Evolutionary conservation across 2,888 invertebrate species (phyloP).

Genomic region (Torymus aiolomorphi): DNA sequence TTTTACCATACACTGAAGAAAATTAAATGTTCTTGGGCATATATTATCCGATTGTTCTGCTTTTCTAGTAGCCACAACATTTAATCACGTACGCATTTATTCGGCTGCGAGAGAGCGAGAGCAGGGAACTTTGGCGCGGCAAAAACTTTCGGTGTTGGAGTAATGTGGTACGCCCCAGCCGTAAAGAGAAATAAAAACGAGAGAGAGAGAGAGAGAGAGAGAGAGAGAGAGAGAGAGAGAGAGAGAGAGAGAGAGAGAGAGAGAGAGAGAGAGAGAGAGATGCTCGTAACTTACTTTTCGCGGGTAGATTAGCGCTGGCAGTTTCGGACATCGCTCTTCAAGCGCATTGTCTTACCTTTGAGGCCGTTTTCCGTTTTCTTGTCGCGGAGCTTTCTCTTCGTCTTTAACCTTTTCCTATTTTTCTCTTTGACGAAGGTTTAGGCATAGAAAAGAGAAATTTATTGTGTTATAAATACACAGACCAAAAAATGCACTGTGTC

Average conservation of each 20-base stretch:
- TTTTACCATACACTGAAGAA: no score
- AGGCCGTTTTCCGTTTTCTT: not conserved
- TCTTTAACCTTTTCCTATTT: not conserved
- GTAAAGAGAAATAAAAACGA: no score
- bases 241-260: no score
- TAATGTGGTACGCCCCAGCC: not conserved
- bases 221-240: not conserved
- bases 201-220: not conserved
- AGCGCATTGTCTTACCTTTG: not conserved
- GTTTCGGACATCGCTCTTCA: not conserved
- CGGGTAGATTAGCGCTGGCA: conserved; percentile 10
- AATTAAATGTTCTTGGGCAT: no score
- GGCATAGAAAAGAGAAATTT: no score
- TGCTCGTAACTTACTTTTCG: conserved; percentile 11
- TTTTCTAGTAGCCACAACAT: not conserved
- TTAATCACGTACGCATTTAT: conserved; percentile 3
- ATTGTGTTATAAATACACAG: no score
- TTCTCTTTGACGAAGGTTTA: no score
- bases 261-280: no score
- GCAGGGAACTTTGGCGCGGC: not conserved
- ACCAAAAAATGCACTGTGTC: no score
- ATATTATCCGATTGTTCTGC: not conserved
- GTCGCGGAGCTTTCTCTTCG: not conserved
- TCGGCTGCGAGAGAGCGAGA: not conserved
- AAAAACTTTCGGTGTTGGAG: not conserved